Percentiles rank a stretch among this genome's conserved stretches.
Evolutionary conservation across 30 jellyfish, hydroid and myxozoan genomes (phyloP).

Genomic region (Aurelia coerulea): DNA sequence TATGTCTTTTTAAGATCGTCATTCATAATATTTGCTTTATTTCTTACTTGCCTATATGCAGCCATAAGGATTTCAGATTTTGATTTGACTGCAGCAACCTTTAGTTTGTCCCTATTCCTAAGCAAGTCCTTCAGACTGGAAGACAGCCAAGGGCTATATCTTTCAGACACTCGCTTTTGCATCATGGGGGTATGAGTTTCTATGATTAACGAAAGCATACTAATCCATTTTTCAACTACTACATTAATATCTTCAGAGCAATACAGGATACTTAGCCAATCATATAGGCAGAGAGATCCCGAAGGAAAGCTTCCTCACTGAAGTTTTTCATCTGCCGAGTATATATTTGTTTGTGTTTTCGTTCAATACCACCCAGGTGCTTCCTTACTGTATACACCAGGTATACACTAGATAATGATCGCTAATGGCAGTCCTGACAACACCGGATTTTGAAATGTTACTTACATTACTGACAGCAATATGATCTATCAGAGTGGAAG

Average conservation of each 20-base stretch:
- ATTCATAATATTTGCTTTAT: no score
- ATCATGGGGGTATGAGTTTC: no score
- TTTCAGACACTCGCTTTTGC: no score
- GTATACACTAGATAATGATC: background rate
- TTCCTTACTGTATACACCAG: background rate
- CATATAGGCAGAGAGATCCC: background rate
- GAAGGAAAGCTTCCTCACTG: constrained; percentile 2
- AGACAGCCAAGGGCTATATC: no score
- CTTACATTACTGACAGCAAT: constrained; percentile 26
- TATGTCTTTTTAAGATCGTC: no score
- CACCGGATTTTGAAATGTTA: constrained; percentile 12
- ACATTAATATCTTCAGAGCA: background rate
- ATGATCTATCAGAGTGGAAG: constrained; percentile 16
- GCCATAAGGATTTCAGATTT: no score
- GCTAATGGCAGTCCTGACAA: constrained; percentile 16
- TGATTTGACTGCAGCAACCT: no score
- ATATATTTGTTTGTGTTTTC: background rate
- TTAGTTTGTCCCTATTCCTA: no score
- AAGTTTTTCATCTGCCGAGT: constrained; percentile 5
- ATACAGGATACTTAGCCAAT: background rate
- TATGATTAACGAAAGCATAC: no score
- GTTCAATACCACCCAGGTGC: background rate
- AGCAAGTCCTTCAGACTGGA: no score
- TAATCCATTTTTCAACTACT: background rate
- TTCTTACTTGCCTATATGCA: no score